Percentiles rank a stretch among this genome's conserved stretches.
Conservation (phyloP, 2,113 vertebrate genomes). For the Montifringilla adamsi region DNA sequence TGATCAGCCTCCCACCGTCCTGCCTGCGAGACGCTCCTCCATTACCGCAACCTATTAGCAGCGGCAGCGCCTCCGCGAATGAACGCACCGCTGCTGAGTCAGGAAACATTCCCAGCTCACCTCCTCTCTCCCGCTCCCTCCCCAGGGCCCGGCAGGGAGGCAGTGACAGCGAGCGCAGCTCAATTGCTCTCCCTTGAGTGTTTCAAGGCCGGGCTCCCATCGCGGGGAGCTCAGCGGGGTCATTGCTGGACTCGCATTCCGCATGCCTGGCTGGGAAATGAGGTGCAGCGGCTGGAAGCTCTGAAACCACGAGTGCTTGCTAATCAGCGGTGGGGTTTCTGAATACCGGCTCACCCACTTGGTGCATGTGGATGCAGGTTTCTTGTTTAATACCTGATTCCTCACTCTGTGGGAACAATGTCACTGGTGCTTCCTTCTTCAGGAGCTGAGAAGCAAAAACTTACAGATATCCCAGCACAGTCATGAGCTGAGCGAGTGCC, state of each 20-base stretch:
- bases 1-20: slow-evolving; percentile 35
- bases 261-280: neutral
- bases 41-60: slow-evolving; percentile 45
- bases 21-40: slow-evolving; percentile 19
- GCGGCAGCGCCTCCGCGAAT: neutral
- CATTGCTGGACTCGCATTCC: neutral
- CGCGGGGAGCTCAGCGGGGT: neutral
- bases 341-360: neutral
- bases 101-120: neutral
- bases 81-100: slow-evolving; percentile 15
- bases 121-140: neutral
- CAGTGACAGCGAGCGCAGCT: neutral
- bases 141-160: neutral
- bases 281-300: neutral
- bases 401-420: neutral
- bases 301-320: neutral
- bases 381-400: neutral
- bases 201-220: neutral
- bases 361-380: neutral
- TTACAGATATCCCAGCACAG: accelerated
- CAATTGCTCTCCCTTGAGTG: neutral
- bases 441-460: neutral
- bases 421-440: neutral
- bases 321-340: neutral
- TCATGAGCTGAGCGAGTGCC: neutral